These are phyloP conservation scores for Rhadinocentrus ornatus DNA, from an alignment of 2,797 vertebrate genomes.

Conservation along the genomic window DNA sequence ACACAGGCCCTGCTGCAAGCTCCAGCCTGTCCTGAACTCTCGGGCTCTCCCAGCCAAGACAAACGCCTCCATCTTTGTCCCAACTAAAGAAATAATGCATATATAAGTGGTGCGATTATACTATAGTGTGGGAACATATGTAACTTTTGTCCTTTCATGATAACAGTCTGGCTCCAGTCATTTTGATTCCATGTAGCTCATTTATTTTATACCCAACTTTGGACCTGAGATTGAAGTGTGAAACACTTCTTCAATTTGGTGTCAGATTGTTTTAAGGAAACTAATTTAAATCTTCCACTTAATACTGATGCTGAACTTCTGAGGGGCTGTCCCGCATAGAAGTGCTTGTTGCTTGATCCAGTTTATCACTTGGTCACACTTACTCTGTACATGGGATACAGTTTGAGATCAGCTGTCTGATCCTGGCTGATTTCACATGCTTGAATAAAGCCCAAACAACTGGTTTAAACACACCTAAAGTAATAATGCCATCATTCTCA, in stretches of 20 bases:
- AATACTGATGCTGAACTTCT: slow-evolving; percentile 32
- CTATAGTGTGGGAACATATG: slow-evolving; percentile 61
- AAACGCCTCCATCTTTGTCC: slow-evolving; percentile 61
- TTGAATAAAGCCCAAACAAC: slow-evolving; percentile 38
- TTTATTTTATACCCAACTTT: slow-evolving; percentile 47
- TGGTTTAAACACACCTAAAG: slow-evolving; percentile 46
- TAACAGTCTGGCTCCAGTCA: slow-evolving; percentile 24
- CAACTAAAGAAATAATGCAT: slow-evolving; percentile 58
- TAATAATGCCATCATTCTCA: slow-evolving; percentile 13
- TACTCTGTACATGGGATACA: slow-evolving; percentile 15
- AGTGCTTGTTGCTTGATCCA: slow-evolving; percentile 21
- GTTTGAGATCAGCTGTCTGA: slow-evolving; percentile 66
- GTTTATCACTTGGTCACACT: slow-evolving; percentile 14
- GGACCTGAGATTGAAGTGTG: slow-evolving; percentile 28
- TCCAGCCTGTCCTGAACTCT: slow-evolving; percentile 29
- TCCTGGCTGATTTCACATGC: slow-evolving; percentile 40
- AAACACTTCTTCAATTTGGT: slow-evolving; percentile 8
- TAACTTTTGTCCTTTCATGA: slow-evolving; percentile 38
- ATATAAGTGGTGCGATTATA: slow-evolving; percentile 43
- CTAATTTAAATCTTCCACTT: slow-evolving; percentile 40
- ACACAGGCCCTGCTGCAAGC: slow-evolving; percentile 25
- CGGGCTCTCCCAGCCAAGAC: slow-evolving; percentile 65
- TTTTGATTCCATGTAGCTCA: slow-evolving; percentile 34
- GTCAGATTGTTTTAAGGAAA: slow-evolving; percentile 31
- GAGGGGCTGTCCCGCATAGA: slow-evolving; percentile 48